Percentiles rank a stretch among this genome's conserved stretches.
Conservation (phyloP, 1,140 invertebrate species). For the Brachionus paranguensis region DNA sequence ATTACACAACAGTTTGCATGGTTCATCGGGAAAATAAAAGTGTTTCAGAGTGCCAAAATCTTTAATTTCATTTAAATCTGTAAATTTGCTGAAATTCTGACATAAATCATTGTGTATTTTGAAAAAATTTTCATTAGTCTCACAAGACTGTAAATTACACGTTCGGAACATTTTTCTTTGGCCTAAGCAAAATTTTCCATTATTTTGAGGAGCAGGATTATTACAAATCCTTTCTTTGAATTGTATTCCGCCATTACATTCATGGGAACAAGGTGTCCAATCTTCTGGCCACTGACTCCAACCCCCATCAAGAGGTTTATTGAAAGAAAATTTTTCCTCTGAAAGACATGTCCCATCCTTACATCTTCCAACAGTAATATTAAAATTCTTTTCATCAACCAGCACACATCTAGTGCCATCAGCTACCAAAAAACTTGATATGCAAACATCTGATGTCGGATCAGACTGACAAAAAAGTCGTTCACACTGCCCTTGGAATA, state of each 20-base stretch:
- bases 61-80: neutral
- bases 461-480: neutral
- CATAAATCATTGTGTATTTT: neutral
- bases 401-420: neutral
- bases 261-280: neutral
- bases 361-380: conserved; percentile 63
- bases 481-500: neutral
- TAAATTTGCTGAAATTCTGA: neutral
- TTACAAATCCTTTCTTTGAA: neutral
- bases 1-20: neutral
- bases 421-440: neutral
- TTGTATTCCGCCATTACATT: conserved; percentile 34
- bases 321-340: conserved; percentile 46
- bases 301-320: neutral
- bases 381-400: neutral
- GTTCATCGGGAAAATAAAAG: neutral
- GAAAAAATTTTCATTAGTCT: neutral
- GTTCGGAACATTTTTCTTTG: conserved; percentile 67
- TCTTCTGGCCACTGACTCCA: conserved; percentile 20
- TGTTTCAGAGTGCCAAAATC: too few relatives aligned
- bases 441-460: neutral
- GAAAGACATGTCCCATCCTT: conserved; percentile 70
- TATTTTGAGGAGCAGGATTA: conserved; percentile 55
- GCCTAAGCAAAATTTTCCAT: conserved; percentile 71
- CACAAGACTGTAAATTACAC: conserved; percentile 54